Evolutionary conservation across 2,888 invertebrate species (phyloP), one percentile per base, ranked within the genome.

Genomic region (Tryphoninae sp.): DNA sequence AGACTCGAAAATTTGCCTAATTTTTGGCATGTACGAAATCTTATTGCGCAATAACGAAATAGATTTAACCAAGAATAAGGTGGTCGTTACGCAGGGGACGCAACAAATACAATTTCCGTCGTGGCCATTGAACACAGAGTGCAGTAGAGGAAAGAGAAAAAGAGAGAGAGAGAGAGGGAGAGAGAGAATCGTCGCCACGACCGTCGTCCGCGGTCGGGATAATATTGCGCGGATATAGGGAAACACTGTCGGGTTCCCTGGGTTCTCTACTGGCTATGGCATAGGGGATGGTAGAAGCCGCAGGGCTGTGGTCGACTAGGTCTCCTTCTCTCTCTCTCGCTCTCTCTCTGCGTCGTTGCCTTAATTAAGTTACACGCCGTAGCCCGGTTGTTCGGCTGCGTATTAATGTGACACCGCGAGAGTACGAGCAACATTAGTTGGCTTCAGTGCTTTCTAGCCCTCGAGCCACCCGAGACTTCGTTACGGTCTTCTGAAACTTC

Each of bases 341-440:
- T 16, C 40, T 40, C 65, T 80, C 82, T 90, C 86, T 88, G 91
- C 89, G 89, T 90, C 91, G 91, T 92, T 92, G 91, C 89, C 90
- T 92, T 92, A 92, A 92, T 92, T 92, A 92, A 92, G 91, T 92
- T 92, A 92, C 91, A 90, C 89, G 88, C 88, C 86, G 88, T 87
- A 84, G 87, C 84, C 80, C 80, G 71, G 82, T 82, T 82, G 82
- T 82, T 82, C 82, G 77, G 82, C 82, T 82, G 74, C 83, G 87
- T 89, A 90, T 91, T 90, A 91, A 90, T 88, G 91, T 91, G 90
- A 89, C 90, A 88, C 87, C 85, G 88, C 45, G 22, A 55, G 86
- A 85, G 85, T 76, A 79, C 82, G 88, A 85, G 86, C 45, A 86
- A 86, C 89, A 91, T 91, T 90, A 91, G 90, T 91, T 91, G 89